These are phyloP conservation scores for Phalacrocorax aristotelis DNA, from an alignment of 2,113 vertebrate species.

Conservation along the genomic window DNA sequence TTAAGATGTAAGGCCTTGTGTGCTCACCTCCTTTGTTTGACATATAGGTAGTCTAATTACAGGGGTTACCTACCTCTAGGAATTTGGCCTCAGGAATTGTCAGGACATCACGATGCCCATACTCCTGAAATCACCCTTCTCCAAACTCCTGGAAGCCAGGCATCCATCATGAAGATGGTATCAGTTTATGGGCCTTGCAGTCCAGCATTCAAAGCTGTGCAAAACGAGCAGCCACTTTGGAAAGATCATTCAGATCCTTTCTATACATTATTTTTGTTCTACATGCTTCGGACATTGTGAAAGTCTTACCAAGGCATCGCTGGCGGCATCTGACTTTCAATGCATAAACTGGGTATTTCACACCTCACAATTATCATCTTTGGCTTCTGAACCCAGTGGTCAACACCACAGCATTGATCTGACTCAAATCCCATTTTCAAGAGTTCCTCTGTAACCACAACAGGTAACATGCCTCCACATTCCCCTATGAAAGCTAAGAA, in stretches of 20 bases:
- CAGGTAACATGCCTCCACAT: background rate
- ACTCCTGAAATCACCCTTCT: background rate
- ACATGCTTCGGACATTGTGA: background rate
- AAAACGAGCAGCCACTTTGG: background rate
- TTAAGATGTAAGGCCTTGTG: background rate
- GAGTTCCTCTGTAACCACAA: background rate
- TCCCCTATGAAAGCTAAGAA: background rate
- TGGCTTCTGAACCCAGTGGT: background rate
- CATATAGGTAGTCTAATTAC: accelerated
- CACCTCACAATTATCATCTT: background rate
- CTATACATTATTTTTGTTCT: background rate
- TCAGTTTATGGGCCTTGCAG: background rate
- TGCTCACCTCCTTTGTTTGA: background rate
- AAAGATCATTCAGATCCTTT: background rate
- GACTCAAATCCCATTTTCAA: background rate
- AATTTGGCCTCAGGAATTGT: background rate
- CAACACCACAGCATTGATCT: background rate
- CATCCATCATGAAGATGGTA: background rate
- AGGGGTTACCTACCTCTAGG: background rate
- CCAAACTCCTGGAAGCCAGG: background rate
- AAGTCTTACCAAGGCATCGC: background rate
- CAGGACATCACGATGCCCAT: background rate
- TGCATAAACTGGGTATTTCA: background rate
- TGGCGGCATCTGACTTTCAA: background rate
- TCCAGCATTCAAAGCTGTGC: background rate